These are phyloP conservation scores for Atrichornis clamosus DNA, from an alignment of 2,113 vertebrate genomes.

Conservation along the genomic window DNA sequence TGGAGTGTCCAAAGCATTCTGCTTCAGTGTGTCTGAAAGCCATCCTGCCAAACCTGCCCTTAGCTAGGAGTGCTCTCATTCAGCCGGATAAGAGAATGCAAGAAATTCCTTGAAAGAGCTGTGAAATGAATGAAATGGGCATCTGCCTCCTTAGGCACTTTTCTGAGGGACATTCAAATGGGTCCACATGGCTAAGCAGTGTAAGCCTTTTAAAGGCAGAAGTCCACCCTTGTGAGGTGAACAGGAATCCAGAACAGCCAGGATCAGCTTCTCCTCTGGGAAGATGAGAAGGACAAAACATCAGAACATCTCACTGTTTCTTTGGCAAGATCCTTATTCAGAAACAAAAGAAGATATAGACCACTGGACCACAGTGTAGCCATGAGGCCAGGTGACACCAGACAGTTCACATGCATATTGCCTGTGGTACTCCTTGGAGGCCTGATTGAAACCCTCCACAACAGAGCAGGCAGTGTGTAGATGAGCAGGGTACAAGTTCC, in stretches of 20 bases:
- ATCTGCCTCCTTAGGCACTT: not conserved
- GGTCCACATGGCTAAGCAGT: not conserved
- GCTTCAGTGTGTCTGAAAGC: not conserved
- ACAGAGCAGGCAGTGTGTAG: not conserved
- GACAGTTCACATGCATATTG: not conserved
- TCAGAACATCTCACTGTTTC: accelerated
- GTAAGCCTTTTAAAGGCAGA: not conserved
- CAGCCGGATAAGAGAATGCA: not conserved
- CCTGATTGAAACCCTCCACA: not conserved
- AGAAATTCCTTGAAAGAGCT: not conserved
- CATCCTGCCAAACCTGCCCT: not conserved
- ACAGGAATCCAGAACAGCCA: not conserved
- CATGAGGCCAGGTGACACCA: not conserved
- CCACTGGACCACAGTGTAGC: not conserved
- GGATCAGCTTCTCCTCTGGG: not conserved
- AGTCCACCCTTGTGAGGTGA: not conserved
- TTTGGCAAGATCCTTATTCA: not conserved
- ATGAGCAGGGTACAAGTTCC: not conserved
- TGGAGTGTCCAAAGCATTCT: not conserved
- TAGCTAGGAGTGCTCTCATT: not conserved
- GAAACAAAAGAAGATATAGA: not conserved
- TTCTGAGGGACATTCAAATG: not conserved
- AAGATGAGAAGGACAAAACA: not conserved
- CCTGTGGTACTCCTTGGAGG: not conserved
- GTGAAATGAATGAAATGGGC: not conserved